Conservation (phyloP, 2,797 vertebrate species). For the Bryconaethiops microstoma region DNA sequence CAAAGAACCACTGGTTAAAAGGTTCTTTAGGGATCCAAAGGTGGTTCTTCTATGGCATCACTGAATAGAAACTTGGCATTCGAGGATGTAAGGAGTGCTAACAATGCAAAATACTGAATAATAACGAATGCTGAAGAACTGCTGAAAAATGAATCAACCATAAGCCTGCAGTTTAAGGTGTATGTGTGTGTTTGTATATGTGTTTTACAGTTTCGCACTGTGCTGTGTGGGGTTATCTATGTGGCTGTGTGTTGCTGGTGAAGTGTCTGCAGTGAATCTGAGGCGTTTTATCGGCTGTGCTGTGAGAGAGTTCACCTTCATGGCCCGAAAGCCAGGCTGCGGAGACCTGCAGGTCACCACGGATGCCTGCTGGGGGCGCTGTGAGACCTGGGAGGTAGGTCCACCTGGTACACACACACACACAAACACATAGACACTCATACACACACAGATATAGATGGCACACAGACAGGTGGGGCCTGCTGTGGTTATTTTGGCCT, state of each 20-base stretch:
- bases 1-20: slow-evolving; percentile 4
- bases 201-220: slow-evolving; percentile 47
- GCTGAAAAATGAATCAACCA: no score
- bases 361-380: slow-evolving; percentile 96
- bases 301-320: slow-evolving; percentile 89
- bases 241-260: slow-evolving; percentile 54
- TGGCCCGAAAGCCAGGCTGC: slow-evolving; percentile 89
- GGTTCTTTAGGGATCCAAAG: slow-evolving; percentile 38
- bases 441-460: slow-evolving; percentile 4
- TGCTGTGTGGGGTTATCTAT: slow-evolving; percentile 59
- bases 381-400: slow-evolving; percentile 95
- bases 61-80: no score
- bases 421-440: no score
- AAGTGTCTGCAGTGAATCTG: slow-evolving; percentile 73
- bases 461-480: not conserved
- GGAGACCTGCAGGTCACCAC: slow-evolving; percentile 85
- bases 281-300: slow-evolving; percentile 87
- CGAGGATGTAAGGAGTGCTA: no score
- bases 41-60: not conserved
- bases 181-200: slow-evolving; percentile 23
- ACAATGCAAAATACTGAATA: no score
- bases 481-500: not conserved
- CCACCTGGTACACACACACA: not conserved
- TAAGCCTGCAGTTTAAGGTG: no score
- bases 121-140: no score